These are phyloP conservation scores for Gobio occitaniae DNA, from an alignment of 2,797 vertebrate species.

Conservation along the genomic window DNA sequence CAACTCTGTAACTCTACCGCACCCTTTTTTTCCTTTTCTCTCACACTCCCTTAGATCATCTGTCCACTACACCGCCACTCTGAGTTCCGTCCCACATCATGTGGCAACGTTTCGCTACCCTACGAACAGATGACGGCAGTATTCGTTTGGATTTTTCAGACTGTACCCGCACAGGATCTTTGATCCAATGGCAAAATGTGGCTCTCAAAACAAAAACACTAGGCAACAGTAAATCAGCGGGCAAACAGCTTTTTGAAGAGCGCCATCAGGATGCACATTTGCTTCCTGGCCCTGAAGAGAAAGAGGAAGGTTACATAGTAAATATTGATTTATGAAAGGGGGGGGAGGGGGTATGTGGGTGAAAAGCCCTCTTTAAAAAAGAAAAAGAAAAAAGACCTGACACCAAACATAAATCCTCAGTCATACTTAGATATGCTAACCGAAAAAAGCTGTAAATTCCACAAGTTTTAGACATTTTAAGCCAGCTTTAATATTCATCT, in stretches of 20 bases:
- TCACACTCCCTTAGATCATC: constrained; percentile 5
- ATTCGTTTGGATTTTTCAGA: constrained; percentile 56
- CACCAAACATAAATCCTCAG: constrained; percentile 58
- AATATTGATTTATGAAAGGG: constrained; percentile 84
- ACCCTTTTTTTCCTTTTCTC: constrained; percentile 9
- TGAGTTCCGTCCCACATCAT: not conserved
- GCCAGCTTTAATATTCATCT: not conserved
- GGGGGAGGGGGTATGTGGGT: not conserved
- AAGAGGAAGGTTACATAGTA: constrained; percentile 82
- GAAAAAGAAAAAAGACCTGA: constrained; percentile 73
- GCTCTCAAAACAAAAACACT: constrained; percentile 66
- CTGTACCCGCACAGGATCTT: constrained; percentile 66
- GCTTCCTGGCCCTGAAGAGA: constrained; percentile 82
- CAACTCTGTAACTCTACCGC: constrained; percentile 21
- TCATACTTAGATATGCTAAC: constrained; percentile 5
- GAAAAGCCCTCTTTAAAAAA: constrained; percentile 65
- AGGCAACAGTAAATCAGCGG: constrained; percentile 61
- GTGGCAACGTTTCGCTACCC: not conserved
- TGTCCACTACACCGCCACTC: not conserved
- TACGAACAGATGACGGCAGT: not conserved
- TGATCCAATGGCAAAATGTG: constrained; percentile 74
- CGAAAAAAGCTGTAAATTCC: constrained; percentile 13
- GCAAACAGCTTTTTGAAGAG: constrained; percentile 66
- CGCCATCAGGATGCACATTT: constrained; percentile 86
- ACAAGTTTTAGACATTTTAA: constrained; percentile 22